A percentile compares a stretch with the other conserved stretches of the same genome.
Evolutionary conservation across 2,113 vertebrate genomes (phyloP).

Genomic region (Hoplias malabaricus): DNA sequence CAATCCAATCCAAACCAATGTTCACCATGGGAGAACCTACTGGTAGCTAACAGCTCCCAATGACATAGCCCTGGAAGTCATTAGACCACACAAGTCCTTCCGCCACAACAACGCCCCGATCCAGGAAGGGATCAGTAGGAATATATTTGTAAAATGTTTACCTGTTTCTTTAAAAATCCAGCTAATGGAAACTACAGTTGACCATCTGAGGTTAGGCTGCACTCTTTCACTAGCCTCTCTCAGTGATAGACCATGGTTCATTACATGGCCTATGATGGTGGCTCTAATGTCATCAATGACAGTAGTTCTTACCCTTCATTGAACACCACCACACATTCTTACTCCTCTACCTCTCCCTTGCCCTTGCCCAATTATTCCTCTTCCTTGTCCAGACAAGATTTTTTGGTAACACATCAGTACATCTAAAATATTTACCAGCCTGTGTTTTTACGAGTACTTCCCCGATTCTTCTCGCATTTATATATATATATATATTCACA

Average conservation of each 20-base stretch:
- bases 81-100: too few relatives aligned
- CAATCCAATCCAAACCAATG: too few relatives aligned
- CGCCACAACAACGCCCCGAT: too few relatives aligned
- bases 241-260: conserved; percentile 30
- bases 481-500: too few relatives aligned
- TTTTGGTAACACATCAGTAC: too few relatives aligned
- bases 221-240: conserved; percentile 34
- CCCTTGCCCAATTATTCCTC: background rate
- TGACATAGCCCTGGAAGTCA: too few relatives aligned
- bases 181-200: conserved; percentile 41
- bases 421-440: background rate
- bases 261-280: conserved; percentile 25
- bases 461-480: too few relatives aligned
- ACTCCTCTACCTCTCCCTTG: background rate
- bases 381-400: background rate
- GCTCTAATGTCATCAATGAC: conserved; percentile 32
- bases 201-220: conserved; percentile 22
- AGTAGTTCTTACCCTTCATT: conserved; percentile 23
- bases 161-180: conserved; percentile 30
- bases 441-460: too few relatives aligned
- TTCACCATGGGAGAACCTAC: too few relatives aligned
- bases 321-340: conserved; percentile 14
- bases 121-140: too few relatives aligned
- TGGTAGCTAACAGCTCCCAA: too few relatives aligned
- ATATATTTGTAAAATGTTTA: conserved; percentile 28